Evolutionary conservation across 2,113 vertebrate species (phyloP), one percentile per base, ranked within the genome.

Genomic region (Orycteropus afer): DNA sequence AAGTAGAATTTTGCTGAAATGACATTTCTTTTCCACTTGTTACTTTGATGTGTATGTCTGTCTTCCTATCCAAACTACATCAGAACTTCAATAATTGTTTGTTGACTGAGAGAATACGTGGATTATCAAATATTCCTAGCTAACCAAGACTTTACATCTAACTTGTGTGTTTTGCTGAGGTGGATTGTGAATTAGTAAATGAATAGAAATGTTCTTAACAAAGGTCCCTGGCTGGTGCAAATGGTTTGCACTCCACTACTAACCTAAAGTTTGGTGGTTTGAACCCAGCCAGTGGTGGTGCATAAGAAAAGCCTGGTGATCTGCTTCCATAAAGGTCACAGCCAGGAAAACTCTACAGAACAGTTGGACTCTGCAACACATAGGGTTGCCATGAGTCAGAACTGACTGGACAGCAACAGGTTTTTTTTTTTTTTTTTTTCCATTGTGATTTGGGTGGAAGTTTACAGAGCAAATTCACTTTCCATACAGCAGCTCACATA

Each of bases 1-100:
- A 76, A 91, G 86, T 23, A 80, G 69, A 89, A 86, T 93, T 89
- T 89, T 93, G 34, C 63, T 71, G 73, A 89, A 89, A 94, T 59
- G 51, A 89, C 20, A 61, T 47, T 79, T 80, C 37, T 79, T 96
- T 95, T 86, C 86, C 20, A 29, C 83, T 78, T 78, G 74, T 86
- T 69, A 63, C 49, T 83, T 18, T 94, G 61, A 95, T 94, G 91
- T 91, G 61, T 91, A 14, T 59, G 23, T 49, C 57, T 86, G 59
- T 34, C 73, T 86, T 5, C 32, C 18, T 10, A 6, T 29, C 49
- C 23, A 40, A 49, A 82, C 77, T 53, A 2, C 67, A 4, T 63
- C 51, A 77, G 51, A 65, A 27, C 25, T 37, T 65, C 84, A 45
- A 20, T 29, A 51, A 5, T 37, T 91, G 55, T 76, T 83, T 86